Evolutionary conservation across 2,888 invertebrate genomes (phyloP).

Genomic region (Tetragnatha montana): DNA sequence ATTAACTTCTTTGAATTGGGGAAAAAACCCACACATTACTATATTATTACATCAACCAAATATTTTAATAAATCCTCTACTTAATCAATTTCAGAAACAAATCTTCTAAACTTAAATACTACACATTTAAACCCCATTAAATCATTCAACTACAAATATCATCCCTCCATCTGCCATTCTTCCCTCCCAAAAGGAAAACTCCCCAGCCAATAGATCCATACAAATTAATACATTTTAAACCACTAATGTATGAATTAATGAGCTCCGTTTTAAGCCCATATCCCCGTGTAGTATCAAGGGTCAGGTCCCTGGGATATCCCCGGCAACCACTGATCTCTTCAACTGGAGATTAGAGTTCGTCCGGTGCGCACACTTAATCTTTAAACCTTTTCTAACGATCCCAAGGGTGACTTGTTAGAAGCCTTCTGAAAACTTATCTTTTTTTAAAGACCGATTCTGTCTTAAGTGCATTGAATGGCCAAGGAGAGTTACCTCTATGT

Average conservation of each 20-base stretch:
- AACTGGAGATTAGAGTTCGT: conserved; percentile 29
- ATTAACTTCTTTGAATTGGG: too few relatives aligned
- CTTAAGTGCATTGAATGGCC: neutral
- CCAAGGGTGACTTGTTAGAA: conserved; percentile 54
- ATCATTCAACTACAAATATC: too few relatives aligned
- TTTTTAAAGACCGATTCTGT: neutral
- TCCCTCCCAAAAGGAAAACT: too few relatives aligned
- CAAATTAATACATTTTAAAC: neutral
- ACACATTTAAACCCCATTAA: too few relatives aligned
- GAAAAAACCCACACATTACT: too few relatives aligned
- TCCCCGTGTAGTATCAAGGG: conserved; percentile 24
- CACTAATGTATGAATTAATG: conserved; percentile 1
- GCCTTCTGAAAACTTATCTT: conserved; percentile 3
- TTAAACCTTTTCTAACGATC: conserved; percentile 62
- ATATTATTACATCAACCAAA: too few relatives aligned
- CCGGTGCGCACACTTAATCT: conserved; percentile 43
- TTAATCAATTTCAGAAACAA: too few relatives aligned
- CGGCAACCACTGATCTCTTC: conserved; percentile 40
- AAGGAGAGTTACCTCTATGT: neutral
- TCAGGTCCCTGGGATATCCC: conserved; percentile 27
- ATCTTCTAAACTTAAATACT: too few relatives aligned
- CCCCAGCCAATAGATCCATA: neutral
- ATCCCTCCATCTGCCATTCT: too few relatives aligned
- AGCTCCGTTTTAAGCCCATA: conserved; percentile 5
- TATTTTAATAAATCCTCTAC: too few relatives aligned